Base-by-base conservation (phyloP, 1,140 invertebrate species). In the Drosophila baimaii region DNA sequence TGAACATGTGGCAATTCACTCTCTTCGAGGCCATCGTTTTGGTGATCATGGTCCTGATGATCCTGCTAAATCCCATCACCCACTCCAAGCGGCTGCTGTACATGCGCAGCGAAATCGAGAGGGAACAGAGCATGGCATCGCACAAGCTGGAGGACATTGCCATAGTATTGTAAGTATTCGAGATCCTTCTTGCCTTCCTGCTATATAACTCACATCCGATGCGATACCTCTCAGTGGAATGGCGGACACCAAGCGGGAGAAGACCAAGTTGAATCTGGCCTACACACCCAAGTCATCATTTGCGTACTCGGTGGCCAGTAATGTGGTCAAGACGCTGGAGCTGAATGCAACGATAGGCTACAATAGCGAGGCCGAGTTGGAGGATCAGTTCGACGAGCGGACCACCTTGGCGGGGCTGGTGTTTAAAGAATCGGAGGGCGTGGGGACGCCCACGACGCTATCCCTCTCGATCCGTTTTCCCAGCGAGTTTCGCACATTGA, bases 321-420 rank as follows among this genome's bases (percentile, higher is more conserved):
- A 13, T 0, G 84, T 89, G 13, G 71, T 54, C 9, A 37, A 5
- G 0, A 49, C 13, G 2, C 55, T 89, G 49, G 77, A 81, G 8
- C 43, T 89, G n/a, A 78, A 79, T 37, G 43, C 19, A 0, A 64
- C 85, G 0, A 10, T 68, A 2, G 44, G 39, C 0, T 89, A 33
- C 19, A 35, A n/a, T 0, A 25, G 13, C 19, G 3, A 23, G 3
- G 29, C 59, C 0, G 21, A 31, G 1, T 15, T 89, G 35, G 52
- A 79, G 54, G 62, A 78, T 54, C 81, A 90, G 43, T 84, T 89
- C 15, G 84, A 89, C 39, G 77, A 89, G 8, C 69, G 81, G 7
- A 90, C 62, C 5, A 90, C 66, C 13, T 17, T 89, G 33, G 84
- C 84, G 10, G 84, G 55, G 1, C 25, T 89, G 2, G 43, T 76